Evolutionary conservation across 2,113 vertebrate species (phyloP).

Genomic region (Nibea albiflora): DNA sequence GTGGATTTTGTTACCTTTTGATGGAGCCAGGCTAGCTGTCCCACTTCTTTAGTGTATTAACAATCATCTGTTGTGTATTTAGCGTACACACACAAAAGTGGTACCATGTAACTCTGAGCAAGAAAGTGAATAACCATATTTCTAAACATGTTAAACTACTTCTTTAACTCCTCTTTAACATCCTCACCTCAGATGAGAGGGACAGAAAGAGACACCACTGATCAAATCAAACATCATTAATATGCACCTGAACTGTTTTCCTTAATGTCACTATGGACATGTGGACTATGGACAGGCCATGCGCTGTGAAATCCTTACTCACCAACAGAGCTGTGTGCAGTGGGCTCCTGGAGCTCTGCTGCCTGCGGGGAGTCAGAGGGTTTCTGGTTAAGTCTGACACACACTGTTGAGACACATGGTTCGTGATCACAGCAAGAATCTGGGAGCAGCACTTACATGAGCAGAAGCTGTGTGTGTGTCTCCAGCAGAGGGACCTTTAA

Average conservation of each 20-base stretch:
- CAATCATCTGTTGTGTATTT: background rate
- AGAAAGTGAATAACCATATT: too few relatives aligned
- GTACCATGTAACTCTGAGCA: background rate
- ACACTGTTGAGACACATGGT: constrained; percentile 11
- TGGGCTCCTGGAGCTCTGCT: constrained; percentile 22
- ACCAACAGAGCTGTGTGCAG: constrained; percentile 45
- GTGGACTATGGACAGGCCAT: background rate
- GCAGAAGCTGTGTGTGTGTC: constrained; percentile 12
- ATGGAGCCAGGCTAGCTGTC: too few relatives aligned
- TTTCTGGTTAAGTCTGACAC: constrained; percentile 28
- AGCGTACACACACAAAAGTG: background rate
- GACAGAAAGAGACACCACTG: too few relatives aligned
- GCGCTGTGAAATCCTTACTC: constrained; percentile 42
- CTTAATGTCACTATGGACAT: background rate
- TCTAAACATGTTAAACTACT: background rate
- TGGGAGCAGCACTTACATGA: constrained; percentile 52
- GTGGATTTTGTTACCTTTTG: too few relatives aligned
- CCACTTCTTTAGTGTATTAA: too few relatives aligned
- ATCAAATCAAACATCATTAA: background rate
- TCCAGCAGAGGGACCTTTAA: constrained; percentile 35
- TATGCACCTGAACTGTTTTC: background rate
- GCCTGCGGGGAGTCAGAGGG: constrained; percentile 46
- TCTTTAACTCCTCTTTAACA: background rate
- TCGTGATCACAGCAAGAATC: constrained; percentile 28
- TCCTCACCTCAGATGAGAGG: background rate